Base-by-base conservation (phyloP, 2,113 vertebrate species). In the Notothenia rossii region DNA sequence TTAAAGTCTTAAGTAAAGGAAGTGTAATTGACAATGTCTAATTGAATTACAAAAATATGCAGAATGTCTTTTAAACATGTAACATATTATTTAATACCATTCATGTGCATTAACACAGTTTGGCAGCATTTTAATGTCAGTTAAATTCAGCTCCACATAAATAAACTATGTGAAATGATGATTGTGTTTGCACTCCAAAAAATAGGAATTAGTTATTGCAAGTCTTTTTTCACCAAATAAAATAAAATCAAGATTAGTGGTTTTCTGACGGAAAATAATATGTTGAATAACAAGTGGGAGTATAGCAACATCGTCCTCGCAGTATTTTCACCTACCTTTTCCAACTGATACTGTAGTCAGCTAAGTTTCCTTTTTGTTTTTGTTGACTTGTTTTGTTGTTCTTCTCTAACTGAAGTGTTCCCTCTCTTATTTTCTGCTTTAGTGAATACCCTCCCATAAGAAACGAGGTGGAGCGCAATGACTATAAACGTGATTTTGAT, bases 401-500 rank as follows among this genome's bases (percentile, higher is more conserved):
- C 33, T 2, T 13, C 46, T 13, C n/a, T 49, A 7, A 10, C 55
- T 70, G 36, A 10, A 46, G 55, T 43, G 0, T 49, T 10, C 10
- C 11, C 55, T 1, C 13, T 3, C 4, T 58, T 9, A 0, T 56
- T 15, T n/a, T 29, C 49, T 29, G 0, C 59, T 6, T 7, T 84
- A 95, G 95, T 65, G 96, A 97, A 72, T 95, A 94, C 59, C 95
- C 90, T 12, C 90, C 93, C n/a, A 93, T 96, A 43, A 71, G 56
- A 10, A 90, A 88, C 53, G 94, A 95, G 75, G 83, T 92, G 15
- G 81, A 95, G 43, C 91, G 95, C 40, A 88, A 92, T 22, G 51
- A 87, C 40, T 95, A 97, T 87, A 97, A 96, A 87, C 93, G 76
- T 1, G 93, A 94, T 50, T 97, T 97, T 80, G 97, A 98, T 84